A percentile compares a stretch with the other conserved stretches of the same genome.
These are phyloP conservation scores for Xanthorhoe spadicearia DNA, from an alignment of 2,888 invertebrate genomes.

Conservation along the genomic window DNA sequence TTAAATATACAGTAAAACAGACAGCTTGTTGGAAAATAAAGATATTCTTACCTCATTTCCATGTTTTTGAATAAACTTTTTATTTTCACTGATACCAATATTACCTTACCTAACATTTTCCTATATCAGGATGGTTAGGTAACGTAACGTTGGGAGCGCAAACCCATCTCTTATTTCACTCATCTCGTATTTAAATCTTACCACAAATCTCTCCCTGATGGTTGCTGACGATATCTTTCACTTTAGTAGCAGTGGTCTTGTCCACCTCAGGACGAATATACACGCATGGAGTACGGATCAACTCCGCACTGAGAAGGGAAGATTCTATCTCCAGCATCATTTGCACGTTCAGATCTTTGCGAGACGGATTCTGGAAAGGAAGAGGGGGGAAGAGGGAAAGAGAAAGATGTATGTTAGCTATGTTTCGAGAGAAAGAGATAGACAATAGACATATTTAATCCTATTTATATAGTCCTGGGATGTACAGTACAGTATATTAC, in stretches of 20 bases:
- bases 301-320: conserved; percentile 91
- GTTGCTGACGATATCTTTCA: conserved; percentile 94
- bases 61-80: too few species aligned
- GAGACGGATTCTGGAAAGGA: conserved; percentile 91
- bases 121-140: too few species aligned
- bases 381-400: conserved; percentile 49
- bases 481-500: too few species aligned
- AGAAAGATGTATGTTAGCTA: conserved; percentile 50
- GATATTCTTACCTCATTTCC: too few species aligned
- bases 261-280: conserved; percentile 94
- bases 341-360: conserved; percentile 96
- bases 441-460: background rate
- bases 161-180: background rate
- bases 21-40: too few species aligned
- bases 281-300: conserved; percentile 91
- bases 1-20: too few species aligned
- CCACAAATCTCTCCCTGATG: conserved; percentile 92
- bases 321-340: conserved; percentile 96
- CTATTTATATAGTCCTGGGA: background rate
- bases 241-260: conserved; percentile 89
- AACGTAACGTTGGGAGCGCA: too few species aligned
- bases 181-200: conserved; percentile 45
- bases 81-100: too few species aligned
- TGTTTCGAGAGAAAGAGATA: background rate
- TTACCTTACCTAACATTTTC: too few species aligned